Percentiles rank a stretch among this genome's conserved stretches.
These are phyloP conservation scores for Hipposideros larvatus DNA, from an alignment of 2,797 vertebrate genomes.

Conservation along the genomic window DNA sequence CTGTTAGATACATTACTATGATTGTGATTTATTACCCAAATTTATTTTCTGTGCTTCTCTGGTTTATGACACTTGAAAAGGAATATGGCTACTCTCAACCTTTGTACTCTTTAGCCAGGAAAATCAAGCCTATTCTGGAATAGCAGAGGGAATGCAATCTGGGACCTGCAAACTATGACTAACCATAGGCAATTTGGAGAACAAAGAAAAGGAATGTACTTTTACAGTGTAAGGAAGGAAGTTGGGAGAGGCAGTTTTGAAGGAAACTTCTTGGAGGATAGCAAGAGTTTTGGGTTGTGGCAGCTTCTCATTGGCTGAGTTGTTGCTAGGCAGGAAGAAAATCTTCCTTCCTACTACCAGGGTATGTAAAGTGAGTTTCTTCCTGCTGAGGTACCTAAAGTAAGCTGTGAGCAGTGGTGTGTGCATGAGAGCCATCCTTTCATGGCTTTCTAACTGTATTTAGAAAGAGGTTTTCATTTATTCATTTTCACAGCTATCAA, in stretches of 20 bases:
- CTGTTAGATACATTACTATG: constrained; percentile 42
- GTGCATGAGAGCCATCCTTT: not conserved
- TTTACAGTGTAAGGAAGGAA: not conserved
- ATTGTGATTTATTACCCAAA: constrained; percentile 61
- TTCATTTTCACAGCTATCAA: not conserved
- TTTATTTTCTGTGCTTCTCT: constrained; percentile 50
- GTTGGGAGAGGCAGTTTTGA: not conserved
- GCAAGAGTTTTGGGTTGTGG: not conserved
- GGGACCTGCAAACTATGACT: not conserved
- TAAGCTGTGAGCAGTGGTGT: not conserved
- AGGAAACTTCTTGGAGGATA: not conserved
- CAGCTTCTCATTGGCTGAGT: not conserved
- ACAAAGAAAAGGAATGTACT: not conserved
- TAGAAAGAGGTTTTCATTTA: not conserved
- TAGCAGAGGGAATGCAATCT: not conserved
- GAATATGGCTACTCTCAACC: not conserved
- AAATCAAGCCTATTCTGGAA: not conserved
- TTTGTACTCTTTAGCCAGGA: not conserved
- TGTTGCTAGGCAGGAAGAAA: not conserved
- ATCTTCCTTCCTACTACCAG: not conserved
- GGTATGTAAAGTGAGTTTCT: not conserved
- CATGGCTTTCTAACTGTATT: not conserved
- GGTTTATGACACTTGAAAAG: constrained; percentile 32
- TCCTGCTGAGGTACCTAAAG: not conserved
- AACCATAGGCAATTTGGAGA: not conserved